phyloP scores from a whole-genome alignment of 2,888 invertebrate species.

The Cataglyphis albicans region DNA sequence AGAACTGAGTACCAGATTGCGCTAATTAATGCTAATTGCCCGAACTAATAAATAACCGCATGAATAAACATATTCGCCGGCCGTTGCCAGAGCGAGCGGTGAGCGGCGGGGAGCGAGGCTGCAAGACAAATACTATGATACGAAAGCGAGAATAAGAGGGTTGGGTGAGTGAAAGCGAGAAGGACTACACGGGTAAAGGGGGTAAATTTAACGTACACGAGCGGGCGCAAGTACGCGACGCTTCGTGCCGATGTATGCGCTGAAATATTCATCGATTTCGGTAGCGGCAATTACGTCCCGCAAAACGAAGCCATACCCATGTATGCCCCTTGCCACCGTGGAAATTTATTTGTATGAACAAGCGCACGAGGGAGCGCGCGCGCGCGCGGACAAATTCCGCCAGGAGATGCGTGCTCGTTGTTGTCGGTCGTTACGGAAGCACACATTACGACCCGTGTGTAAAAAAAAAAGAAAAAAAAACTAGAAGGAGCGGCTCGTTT shows the following conservation, averaged over 20 bases:
- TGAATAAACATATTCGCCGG: constrained; percentile 81
- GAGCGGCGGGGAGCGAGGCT: not conserved
- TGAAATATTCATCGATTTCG: constrained; percentile 83
- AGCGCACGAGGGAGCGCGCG: constrained; percentile 43
- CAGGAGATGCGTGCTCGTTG: constrained; percentile 58
- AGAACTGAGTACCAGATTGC: constrained; percentile 78
- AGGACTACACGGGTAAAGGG: constrained; percentile 37
- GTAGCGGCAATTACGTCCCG: constrained; percentile 78
- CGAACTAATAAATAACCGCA: constrained; percentile 83
- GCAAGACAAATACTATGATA: constrained; percentile 47
- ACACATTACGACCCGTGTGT: not conserved
- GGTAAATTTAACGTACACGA: constrained; percentile 53
- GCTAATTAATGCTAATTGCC: constrained; percentile 85
- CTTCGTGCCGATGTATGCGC: constrained; percentile 62
- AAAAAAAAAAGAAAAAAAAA: constrained; percentile 14
- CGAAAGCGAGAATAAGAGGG: constrained; percentile 46
- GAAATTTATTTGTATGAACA: constrained; percentile 72
- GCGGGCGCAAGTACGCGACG: constrained; percentile 60
- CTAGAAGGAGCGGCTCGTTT: not conserved
- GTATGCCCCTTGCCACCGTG: constrained; percentile 58
- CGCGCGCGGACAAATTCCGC: constrained; percentile 55
- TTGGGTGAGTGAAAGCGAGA: constrained; percentile 43
- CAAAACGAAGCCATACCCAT: constrained; percentile 73
- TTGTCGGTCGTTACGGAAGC: constrained; percentile 45
- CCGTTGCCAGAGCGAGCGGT: constrained; percentile 54